phyloP scores from a whole-genome alignment of 2,888 invertebrate genomes.

The Protophormia terraenovae region DNA sequence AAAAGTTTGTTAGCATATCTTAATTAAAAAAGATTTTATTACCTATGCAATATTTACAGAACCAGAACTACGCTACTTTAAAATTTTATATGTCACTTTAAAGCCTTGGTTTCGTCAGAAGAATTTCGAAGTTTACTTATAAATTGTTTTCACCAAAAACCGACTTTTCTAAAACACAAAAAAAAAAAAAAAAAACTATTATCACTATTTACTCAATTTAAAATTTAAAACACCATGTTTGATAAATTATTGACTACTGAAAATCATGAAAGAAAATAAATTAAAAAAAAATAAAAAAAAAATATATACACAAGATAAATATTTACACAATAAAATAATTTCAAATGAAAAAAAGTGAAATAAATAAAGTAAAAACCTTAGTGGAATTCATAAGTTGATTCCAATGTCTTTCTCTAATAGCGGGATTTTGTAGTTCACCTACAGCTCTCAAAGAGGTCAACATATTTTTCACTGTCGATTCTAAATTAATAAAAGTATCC shows the following conservation, averaged over 20 bases:
- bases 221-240: constrained; percentile 38
- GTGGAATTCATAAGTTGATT: constrained; percentile 97
- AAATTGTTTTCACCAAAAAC: too few species aligned
- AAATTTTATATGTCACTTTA: too few species aligned
- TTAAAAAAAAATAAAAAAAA: not conserved
- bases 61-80: too few species aligned
- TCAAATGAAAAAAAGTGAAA: not conserved
- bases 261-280: not conserved
- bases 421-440: constrained; percentile 97
- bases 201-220: too few species aligned
- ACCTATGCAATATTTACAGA: too few species aligned
- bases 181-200: too few species aligned
- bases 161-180: not conserved
- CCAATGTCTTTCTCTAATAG: constrained; percentile 98
- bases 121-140: too few species aligned
- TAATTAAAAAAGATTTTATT: too few species aligned
- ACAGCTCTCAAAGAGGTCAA: constrained; percentile 96
- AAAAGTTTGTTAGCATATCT: too few species aligned
- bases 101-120: too few species aligned
- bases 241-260: not conserved
- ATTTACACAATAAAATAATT: constrained; percentile 42
- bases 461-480: constrained; percentile 97
- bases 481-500: constrained; percentile 94
- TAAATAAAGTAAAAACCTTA: constrained; percentile 85
- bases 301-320: constrained; percentile 38